Evolutionary conservation across 2,797 vertebrate genomes (phyloP).

Genomic region (Myoxocephalus aenaeus): DNA sequence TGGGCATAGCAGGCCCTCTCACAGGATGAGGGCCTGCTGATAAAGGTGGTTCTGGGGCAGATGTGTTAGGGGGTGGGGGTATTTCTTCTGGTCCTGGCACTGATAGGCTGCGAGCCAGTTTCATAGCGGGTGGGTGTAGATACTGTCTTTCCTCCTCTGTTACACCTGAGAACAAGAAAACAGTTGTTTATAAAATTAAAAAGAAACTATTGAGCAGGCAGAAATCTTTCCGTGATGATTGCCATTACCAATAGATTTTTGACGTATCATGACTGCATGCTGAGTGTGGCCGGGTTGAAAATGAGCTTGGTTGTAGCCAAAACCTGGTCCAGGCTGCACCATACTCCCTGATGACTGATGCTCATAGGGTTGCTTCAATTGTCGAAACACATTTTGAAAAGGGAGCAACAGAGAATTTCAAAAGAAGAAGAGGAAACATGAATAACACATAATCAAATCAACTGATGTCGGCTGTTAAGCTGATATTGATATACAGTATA

Average conservation of each 20-base stretch:
- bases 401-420: slow-evolving; percentile 11
- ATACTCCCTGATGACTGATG: slow-evolving; percentile 85
- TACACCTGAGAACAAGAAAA: slow-evolving; percentile 81
- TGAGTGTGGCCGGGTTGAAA: slow-evolving; percentile 89
- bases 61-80: slow-evolving; percentile 92
- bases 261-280: slow-evolving; percentile 91
- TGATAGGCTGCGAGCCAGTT: slow-evolving; percentile 92
- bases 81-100: slow-evolving; percentile 95
- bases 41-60: slow-evolving; percentile 91
- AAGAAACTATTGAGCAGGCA: not conserved
- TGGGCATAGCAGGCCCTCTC: slow-evolving; percentile 79
- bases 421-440: slow-evolving; percentile 31
- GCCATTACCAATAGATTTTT: slow-evolving; percentile 92
- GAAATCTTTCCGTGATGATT: slow-evolving; percentile 11
- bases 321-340: slow-evolving; percentile 82
- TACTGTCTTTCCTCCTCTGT: slow-evolving; percentile 92
- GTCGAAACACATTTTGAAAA: slow-evolving; percentile 39
- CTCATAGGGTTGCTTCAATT: slow-evolving; percentile 86
- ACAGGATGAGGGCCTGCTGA: slow-evolving; percentile 84
- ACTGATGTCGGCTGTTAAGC: slow-evolving; percentile 17
- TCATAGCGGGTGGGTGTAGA: slow-evolving; percentile 91
- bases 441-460: slow-evolving; percentile 32
- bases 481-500: slow-evolving; percentile 39
- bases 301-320: slow-evolving; percentile 90
- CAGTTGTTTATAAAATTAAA: slow-evolving; percentile 29